Base-by-base conservation (phyloP, 2,113 vertebrate species). In the Rhabdomys dilectus region DNA sequence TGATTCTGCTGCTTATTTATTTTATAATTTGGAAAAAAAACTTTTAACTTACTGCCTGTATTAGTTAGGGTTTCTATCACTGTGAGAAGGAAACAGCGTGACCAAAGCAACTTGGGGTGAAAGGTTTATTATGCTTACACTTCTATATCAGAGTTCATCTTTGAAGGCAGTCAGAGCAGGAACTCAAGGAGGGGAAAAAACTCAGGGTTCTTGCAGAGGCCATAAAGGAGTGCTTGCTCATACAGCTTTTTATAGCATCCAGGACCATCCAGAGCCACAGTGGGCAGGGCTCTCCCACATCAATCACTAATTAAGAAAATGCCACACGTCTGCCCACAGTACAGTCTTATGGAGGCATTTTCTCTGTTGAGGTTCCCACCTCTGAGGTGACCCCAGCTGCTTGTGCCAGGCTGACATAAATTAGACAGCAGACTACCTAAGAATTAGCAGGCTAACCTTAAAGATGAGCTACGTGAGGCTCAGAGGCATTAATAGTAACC, bases 21-120 rank as follows among this genome's bases (percentile, higher is more conserved):
- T 95, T 89, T 75, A 70, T 45, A 94, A 64, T 70, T 62, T 90
- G 7, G 51, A 80, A 90, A 96, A 36, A 89, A 82, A 45, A 56
- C 93, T 91, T 76, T 62, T 31, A 93, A 85, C 29, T 93, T 62
- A 91, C 21, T 72, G 48, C 51, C 56, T 82, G 36, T 82, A 82
- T 82, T n/a, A 82, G 36, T 58, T 60, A 39, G 53, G 53, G 1
- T 60, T 82, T 60, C 80, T 29, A 60, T 26, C 16, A n/a, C 36
- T 60, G 36, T 82, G 56, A 60, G 34, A 5, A 58, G 34, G 10
- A 58, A 82, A 39, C 36, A 60, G 5, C 5, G 39, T 60, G 80
- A 82, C 21, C 56, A 82, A 56, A 60, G n/a, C 7, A 39, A 39
- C 80, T 4, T 82, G 80, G 56, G 36, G 78, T 24, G 53, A 58